Conservation (phyloP, 2,888 invertebrate species). For the Dione juno region DNA sequence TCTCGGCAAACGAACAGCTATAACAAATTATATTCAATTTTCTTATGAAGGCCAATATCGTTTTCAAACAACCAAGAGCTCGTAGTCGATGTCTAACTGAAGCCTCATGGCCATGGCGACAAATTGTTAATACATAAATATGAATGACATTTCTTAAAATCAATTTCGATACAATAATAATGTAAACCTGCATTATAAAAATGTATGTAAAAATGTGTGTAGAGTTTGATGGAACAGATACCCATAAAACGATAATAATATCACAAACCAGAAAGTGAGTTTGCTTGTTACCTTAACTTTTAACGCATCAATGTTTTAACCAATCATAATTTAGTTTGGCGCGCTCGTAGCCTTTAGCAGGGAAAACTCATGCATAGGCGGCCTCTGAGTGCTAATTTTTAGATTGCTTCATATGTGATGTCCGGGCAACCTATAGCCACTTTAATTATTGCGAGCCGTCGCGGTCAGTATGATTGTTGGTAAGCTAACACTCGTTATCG, state of each 20-base stretch:
- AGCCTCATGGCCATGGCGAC: neutral
- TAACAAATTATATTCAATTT: neutral
- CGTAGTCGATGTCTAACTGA: neutral
- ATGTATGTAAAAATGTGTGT: too few species aligned
- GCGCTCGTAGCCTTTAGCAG: neutral
- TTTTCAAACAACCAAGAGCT: neutral
- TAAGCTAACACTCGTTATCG: too few species aligned
- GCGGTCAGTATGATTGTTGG: too few species aligned
- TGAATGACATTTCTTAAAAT: too few species aligned
- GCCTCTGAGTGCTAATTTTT: neutral
- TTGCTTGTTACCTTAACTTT: slow-evolving; percentile 10
- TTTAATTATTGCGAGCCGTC: too few species aligned
- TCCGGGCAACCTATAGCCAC: too few species aligned
- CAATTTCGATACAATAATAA: neutral
- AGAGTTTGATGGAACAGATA: too few species aligned
- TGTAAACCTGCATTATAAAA: neutral
- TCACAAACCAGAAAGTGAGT: neutral
- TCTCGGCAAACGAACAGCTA: neutral
- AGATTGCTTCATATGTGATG: neutral
- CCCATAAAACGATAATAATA: neutral
- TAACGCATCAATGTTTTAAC: slow-evolving; percentile 8
- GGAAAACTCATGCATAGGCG: neutral
- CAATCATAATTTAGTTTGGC: slow-evolving; percentile 7
- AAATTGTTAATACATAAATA: too few species aligned
- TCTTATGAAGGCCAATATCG: neutral